A percentile compares a stretch with the other conserved stretches of the same genome.
Evolutionary conservation across 2,797 vertebrate species (phyloP).

Genomic region (Streptopelia turtur): DNA sequence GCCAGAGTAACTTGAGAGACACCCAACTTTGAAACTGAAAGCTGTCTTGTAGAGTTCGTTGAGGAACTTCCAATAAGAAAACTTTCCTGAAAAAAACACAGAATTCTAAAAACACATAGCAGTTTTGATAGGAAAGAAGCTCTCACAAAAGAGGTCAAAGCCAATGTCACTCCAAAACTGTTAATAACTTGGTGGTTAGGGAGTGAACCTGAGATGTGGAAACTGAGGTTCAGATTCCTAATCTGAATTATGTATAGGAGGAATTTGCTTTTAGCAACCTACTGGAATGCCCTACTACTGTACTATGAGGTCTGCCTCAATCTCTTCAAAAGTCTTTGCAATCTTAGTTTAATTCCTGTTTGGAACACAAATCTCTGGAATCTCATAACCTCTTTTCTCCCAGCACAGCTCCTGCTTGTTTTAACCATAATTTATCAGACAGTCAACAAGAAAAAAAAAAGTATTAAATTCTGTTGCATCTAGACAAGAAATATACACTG

Average conservation of each 20-base stretch:
- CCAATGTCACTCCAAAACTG: neutral
- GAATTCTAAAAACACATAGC: neutral
- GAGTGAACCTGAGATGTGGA: neutral
- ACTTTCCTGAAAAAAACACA: neutral
- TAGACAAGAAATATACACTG: neutral
- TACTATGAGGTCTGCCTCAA: neutral
- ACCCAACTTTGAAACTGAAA: neutral
- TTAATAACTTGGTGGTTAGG: neutral
- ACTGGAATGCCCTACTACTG: neutral
- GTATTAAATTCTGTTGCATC: neutral
- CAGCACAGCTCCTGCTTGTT: neutral
- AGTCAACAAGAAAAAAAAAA: neutral
- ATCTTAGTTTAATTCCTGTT: neutral
- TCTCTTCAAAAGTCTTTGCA: neutral
- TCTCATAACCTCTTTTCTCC: slow-evolving; percentile 25
- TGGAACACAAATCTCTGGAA: slow-evolving; percentile 7
- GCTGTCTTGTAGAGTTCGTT: neutral
- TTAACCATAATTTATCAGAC: neutral
- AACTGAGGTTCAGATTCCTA: neutral
- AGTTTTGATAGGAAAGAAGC: neutral
- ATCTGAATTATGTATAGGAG: neutral
- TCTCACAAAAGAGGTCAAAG: neutral
- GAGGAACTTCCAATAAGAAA: neutral
- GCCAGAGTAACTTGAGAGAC: neutral
- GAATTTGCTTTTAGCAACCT: neutral